Evolutionary conservation across 1,140 invertebrate species (phyloP).

Genomic region (Drosophila truncata): DNA sequence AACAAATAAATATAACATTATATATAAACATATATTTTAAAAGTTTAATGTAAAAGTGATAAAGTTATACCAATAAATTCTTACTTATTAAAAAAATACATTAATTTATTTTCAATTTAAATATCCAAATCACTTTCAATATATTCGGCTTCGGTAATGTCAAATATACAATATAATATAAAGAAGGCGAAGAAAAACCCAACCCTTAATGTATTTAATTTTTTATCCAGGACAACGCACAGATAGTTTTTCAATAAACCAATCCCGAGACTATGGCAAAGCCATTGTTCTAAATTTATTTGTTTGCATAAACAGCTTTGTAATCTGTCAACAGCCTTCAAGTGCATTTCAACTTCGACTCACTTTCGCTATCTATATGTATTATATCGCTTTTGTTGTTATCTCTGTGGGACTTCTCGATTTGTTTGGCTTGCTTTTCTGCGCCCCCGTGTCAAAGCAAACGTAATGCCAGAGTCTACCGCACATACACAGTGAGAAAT

Average conservation of each 20-base stretch:
- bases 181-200: not conserved
- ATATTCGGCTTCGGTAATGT: too few relatives aligned
- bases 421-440: constrained; percentile 24
- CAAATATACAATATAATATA: too few relatives aligned
- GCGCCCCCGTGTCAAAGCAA: constrained; percentile 1
- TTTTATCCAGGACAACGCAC: too few relatives aligned
- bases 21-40: too few relatives aligned
- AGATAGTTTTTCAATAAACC: constrained; percentile 12
- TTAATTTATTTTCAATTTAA: too few relatives aligned
- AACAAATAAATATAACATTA: too few relatives aligned
- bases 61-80: too few relatives aligned
- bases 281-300: constrained; percentile 5
- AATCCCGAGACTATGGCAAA: not conserved
- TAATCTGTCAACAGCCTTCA: constrained; percentile 14
- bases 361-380: constrained; percentile 7
- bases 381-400: constrained; percentile 25
- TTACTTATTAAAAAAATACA: too few relatives aligned
- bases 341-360: constrained; percentile 16
- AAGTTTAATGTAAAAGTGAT: too few relatives aligned
- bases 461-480: constrained; percentile 9
- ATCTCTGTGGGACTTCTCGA: constrained; percentile 21
- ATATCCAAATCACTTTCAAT: too few relatives aligned
- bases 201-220: not conserved
- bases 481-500: not conserved
- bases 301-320: not conserved